Conservation (phyloP, 1,140 invertebrate species). For the Pseudoatta argentina region DNA sequence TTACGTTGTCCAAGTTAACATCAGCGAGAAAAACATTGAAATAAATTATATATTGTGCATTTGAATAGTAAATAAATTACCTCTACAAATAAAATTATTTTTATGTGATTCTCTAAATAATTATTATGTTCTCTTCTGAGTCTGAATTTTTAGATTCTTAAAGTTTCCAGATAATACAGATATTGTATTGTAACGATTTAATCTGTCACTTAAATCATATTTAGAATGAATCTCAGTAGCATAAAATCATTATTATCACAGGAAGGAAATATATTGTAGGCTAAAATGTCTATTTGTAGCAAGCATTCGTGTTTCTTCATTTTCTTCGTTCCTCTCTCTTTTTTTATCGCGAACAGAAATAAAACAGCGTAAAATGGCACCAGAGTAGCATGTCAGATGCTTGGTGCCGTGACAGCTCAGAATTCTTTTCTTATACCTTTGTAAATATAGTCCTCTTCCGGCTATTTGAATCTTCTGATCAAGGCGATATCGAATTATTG, state of each 20-base stretch:
- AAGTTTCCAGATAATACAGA: background rate
- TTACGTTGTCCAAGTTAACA: background rate
- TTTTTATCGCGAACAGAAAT: slow-evolving; percentile 66
- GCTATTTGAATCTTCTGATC: slow-evolving; percentile 61
- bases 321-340: slow-evolving; percentile 20
- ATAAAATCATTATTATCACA: slow-evolving; percentile 17
- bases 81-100: background rate
- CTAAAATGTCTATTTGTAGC: slow-evolving; percentile 53
- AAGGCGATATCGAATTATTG: background rate
- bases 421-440: slow-evolving; percentile 69
- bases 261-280: background rate
- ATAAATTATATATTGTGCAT: background rate
- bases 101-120: slow-evolving; percentile 4
- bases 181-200: background rate
- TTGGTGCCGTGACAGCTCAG: slow-evolving; percentile 69
- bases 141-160: background rate
- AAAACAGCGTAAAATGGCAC: slow-evolving; percentile 70
- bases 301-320: slow-evolving; percentile 3
- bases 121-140: background rate
- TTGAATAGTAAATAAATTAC: background rate
- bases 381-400: slow-evolving; percentile 66
- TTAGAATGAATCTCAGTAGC: background rate
- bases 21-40: background rate
- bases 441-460: slow-evolving; percentile 74
- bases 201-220: background rate